Conservation (phyloP, 2,888 invertebrate species). For the Hyppa rectilinea region DNA sequence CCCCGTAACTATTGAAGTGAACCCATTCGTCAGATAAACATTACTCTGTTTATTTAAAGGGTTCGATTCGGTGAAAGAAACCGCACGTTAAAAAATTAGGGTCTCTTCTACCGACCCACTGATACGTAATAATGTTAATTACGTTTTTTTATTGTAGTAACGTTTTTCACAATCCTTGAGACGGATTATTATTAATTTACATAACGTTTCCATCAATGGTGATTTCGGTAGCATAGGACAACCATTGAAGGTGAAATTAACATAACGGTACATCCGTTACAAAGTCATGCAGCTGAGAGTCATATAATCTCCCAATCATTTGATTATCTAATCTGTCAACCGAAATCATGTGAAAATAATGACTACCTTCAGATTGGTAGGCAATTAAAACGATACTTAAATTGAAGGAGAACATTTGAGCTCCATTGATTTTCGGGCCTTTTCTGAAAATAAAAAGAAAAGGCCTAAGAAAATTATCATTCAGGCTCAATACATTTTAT, state of each 20-base stretch:
- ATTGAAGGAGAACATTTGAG: no score
- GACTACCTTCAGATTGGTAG: not conserved
- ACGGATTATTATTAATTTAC: not conserved
- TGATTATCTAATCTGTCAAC: not conserved
- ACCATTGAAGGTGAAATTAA: not conserved
- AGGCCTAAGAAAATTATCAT: no score
- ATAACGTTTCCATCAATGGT: not conserved
- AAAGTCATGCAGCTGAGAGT: no score
- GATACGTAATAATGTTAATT: not conserved
- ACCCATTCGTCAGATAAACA: conserved; percentile 44
- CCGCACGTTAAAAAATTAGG: conserved; percentile 6
- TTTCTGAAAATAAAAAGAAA: no score
- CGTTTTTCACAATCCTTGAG: not conserved
- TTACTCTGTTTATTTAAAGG: conserved; percentile 39
- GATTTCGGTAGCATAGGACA: not conserved
- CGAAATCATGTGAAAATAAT: not conserved
- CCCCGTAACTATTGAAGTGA: conserved; percentile 17
- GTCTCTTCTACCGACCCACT: not conserved
- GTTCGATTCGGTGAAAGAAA: not conserved
- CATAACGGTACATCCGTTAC: no score
- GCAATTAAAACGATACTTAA: not conserved
- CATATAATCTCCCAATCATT: not conserved
- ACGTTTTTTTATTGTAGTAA: no score
- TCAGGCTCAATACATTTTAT: no score
- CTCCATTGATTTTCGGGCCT: no score